Evolutionary conservation across 2,888 invertebrate species (phyloP), one percentile per base, ranked within the genome.

Genomic region (Andrena chrysosceles): DNA sequence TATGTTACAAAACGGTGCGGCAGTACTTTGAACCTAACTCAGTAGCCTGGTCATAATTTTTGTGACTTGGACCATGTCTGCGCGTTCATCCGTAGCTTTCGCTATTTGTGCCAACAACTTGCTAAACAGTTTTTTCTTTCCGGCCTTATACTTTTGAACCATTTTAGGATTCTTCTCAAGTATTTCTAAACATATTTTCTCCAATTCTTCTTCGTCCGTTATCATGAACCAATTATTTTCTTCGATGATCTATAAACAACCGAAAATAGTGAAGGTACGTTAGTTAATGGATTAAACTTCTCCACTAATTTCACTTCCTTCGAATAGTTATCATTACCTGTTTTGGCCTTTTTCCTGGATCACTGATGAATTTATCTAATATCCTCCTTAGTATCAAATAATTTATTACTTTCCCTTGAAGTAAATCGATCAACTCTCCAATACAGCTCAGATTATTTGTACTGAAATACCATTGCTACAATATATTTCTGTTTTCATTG

Each of bases 111-210:
- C 96, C 80, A 96, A 92, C 80, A 98, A 95, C 42, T 96, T 96
- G 89, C 95, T 96, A 64, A 97, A 95, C 8, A 96, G 95, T 94
- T 97, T 97, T 0, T 92, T 93, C 94, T 97, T 97, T 5, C 97
- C 97, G 10, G 94, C 94, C 92, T 95, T 96, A 91, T 96, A 97
- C 86, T 96, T 95, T 83, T 95, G 94, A 0, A 97, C 96, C 72
- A 96, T 92, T 91, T 96, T 96, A 13, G 96, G 95, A 94, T 97
- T 97, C 81, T 96, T 95, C 16, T 95, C 92, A 42, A 98, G 93
- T 0, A 96, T 95, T 87, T 95, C 94, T 69, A 93, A 88, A 92
- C 98, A 98, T 59, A 96, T 93, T 84, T 95, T 93, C 70, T 94
- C 94, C 81, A 98, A 95, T 91, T 95, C 94, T 7, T 93, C 91